Evolutionary conservation across 2,888 invertebrate species (phyloP).

Genomic region (Isotomurus palustris): DNA sequence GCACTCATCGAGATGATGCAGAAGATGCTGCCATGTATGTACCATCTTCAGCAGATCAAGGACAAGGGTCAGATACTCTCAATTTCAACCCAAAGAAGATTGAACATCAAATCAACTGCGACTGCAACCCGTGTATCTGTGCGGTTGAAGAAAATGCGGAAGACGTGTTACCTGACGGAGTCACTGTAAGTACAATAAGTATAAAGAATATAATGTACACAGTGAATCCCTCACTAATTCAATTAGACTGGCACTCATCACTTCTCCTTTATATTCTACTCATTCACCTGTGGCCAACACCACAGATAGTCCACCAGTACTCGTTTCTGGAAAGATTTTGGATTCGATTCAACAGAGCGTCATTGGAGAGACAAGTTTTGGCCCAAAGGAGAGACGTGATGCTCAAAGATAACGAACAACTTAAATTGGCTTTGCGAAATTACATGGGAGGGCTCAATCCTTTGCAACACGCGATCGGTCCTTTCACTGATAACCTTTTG

Average conservation of each 20-base stretch:
- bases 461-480: constrained; percentile 20
- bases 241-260: neutral
- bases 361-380: constrained; percentile 33
- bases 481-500: constrained; percentile 27
- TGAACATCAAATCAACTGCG: constrained; percentile 33
- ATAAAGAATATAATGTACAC: too few relatives aligned
- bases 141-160: constrained; percentile 20
- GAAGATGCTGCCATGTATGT: constrained; percentile 1
- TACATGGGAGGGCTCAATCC: constrained; percentile 45
- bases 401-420: constrained; percentile 33
- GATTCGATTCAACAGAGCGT: constrained; percentile 40
- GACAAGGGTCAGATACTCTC: constrained; percentile 15
- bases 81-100: constrained; percentile 20
- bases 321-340: constrained; percentile 43
- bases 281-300: too few relatives aligned
- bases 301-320: constrained; percentile 37
- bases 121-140: constrained; percentile 37
- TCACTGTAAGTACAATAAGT: neutral
- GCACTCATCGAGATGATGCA: neutral
- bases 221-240: neutral
- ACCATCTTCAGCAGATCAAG: constrained; percentile 5
- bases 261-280: neutral
- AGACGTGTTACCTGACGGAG: neutral
- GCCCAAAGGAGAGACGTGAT: constrained; percentile 27
- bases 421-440: constrained; percentile 37